These are phyloP conservation scores for Teleogryllus occipitalis DNA, from an alignment of 1,140 invertebrate genomes.

Conservation along the genomic window DNA sequence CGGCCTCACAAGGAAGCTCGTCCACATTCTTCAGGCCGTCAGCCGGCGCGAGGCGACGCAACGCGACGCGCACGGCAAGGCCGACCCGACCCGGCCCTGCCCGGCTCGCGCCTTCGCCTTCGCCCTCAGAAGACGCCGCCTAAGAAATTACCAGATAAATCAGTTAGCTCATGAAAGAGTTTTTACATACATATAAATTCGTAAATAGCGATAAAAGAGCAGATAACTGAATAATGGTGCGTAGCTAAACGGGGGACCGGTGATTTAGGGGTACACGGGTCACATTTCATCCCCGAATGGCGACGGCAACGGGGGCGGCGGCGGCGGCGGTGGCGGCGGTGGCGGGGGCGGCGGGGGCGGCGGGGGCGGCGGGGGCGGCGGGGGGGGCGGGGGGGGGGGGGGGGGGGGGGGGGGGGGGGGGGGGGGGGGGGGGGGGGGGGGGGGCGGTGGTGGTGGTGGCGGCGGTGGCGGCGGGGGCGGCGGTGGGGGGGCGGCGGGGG, in stretches of 20 bases:
- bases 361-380: too few relatives aligned
- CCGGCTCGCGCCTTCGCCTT: neutral
- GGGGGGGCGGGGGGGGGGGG: too few relatives aligned
- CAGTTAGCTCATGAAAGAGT: neutral
- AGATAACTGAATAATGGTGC: neutral
- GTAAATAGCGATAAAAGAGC: neutral
- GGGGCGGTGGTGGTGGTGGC: too few relatives aligned
- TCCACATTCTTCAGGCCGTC: neutral
- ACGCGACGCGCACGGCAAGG: too few relatives aligned
- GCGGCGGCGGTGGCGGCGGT: too few relatives aligned
- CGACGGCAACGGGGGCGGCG: neutral
- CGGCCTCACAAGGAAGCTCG: neutral
- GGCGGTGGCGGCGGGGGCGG: too few relatives aligned
- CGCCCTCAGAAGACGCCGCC: neutral
- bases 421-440: too few relatives aligned
- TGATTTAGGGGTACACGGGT: neutral
- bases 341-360: too few relatives aligned
- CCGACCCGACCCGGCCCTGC: too few relatives aligned
- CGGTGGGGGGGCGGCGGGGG: too few relatives aligned
- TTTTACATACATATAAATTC: slow-evolving; percentile 1
- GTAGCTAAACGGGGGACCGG: neutral
- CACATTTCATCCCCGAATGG: neutral
- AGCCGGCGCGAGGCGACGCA: too few relatives aligned
- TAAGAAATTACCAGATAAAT: neutral
- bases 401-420: too few relatives aligned